Conservation (phyloP, 2,888 invertebrate genomes). For the Caenorhabditis zanzibari region DNA sequence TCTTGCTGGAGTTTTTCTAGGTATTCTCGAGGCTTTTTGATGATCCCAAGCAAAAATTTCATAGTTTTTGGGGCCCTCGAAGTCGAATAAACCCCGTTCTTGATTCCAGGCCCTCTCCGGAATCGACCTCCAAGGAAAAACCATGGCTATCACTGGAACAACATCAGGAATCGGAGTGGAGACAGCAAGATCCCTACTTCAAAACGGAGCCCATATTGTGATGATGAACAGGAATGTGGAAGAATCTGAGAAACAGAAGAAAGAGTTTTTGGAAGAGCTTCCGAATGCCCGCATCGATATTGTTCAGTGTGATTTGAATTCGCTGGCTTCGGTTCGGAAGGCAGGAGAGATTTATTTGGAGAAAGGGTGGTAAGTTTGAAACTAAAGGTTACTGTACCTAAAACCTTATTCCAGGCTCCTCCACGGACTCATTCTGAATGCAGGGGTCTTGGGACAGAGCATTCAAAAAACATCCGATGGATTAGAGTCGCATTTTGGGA, state of each 20-base stretch:
- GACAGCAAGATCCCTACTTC: constrained; percentile 73
- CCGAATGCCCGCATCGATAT: constrained; percentile 81
- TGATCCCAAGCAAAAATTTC: not conserved
- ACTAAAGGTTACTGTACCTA: not conserved
- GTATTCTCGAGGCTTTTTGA: not conserved
- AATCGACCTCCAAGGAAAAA: constrained; percentile 74
- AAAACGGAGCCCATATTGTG: constrained; percentile 88
- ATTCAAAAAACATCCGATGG: constrained; percentile 84
- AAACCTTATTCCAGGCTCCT: constrained; percentile 80
- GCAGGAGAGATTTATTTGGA: constrained; percentile 84
- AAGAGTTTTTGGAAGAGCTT: constrained; percentile 86
- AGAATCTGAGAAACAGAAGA: constrained; percentile 88
- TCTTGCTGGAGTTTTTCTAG: not conserved
- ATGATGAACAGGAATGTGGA: constrained; percentile 89
- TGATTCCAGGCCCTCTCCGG: constrained; percentile 67
- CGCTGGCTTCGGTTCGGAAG: constrained; percentile 84
- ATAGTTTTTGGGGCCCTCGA: no score
- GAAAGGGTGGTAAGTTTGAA: constrained; percentile 83
- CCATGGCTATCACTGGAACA: constrained; percentile 78
- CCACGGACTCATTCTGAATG: constrained; percentile 85
- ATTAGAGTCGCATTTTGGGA: constrained; percentile 86
- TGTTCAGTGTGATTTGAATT: constrained; percentile 84
- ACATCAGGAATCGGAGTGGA: constrained; percentile 75
- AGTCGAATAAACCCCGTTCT: no score
- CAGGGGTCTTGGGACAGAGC: constrained; percentile 85